Conservation (phyloP, 2,113 vertebrate species). For the Sturnira hondurensis region DNA sequence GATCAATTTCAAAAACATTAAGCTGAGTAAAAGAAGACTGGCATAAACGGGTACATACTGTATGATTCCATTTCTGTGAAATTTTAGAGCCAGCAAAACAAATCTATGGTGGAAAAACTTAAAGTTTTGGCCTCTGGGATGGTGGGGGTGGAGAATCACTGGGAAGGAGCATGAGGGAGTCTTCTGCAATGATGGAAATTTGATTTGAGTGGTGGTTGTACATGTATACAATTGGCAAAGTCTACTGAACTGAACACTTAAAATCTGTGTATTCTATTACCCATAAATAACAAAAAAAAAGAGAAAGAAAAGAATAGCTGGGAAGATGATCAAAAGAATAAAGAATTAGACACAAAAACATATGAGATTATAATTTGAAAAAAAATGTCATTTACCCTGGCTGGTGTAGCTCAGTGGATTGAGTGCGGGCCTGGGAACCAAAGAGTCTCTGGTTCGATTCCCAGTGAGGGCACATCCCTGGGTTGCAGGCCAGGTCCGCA, state of each 20-base stretch:
- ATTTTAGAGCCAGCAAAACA: constrained; percentile 8
- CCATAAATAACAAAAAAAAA: not conserved
- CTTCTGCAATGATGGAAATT: not conserved
- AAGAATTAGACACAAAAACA: not conserved
- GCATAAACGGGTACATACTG: not conserved
- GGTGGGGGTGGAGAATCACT: not conserved
- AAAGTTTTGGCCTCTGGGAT: not conserved
- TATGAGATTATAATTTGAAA: not conserved
- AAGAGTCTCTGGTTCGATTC: too few species aligned
- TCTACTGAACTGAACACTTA: not conserved
- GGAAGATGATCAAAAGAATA: not conserved
- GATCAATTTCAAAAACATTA: not conserved
- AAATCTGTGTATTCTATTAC: not conserved
- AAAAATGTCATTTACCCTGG: not conserved
- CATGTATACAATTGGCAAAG: not conserved
- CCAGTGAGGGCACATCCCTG: too few species aligned
- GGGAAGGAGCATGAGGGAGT: not conserved
- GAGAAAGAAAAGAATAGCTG: not conserved
- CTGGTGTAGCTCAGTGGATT: too few species aligned
- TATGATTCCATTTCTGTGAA: not conserved
- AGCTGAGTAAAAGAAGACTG: not conserved
- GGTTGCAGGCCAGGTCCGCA: too few species aligned
- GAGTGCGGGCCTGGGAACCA: too few species aligned
- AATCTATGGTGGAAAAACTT: not conserved
- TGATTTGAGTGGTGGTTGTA: not conserved